phyloP scores from a whole-genome alignment of 2,113 vertebrate species.

The Tonatia bakeri region DNA sequence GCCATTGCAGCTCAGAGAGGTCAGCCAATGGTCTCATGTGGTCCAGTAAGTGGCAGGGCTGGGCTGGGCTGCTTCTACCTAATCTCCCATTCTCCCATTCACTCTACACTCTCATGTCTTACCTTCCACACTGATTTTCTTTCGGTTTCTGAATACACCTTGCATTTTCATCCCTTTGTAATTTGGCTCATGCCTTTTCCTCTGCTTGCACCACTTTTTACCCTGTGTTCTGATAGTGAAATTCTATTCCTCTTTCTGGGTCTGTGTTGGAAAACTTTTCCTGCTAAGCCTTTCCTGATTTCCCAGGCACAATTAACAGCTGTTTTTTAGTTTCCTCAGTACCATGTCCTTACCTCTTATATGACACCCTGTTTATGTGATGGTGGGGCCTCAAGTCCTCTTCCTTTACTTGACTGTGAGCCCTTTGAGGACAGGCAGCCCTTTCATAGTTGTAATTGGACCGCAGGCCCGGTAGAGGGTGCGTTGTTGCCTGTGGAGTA shows the following conservation, averaged over 20 bases:
- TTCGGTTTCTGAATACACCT: neutral
- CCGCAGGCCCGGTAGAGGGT: neutral
- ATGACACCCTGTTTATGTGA: neutral
- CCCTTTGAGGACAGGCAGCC: neutral
- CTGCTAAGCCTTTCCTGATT: slow-evolving; percentile 25
- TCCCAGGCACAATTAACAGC: neutral
- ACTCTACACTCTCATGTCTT: neutral
- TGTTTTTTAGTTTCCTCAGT: neutral
- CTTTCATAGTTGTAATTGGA: neutral
- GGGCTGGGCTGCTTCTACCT: neutral
- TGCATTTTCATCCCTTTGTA: slow-evolving; percentile 19
- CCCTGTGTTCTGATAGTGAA: neutral
- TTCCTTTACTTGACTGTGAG: slow-evolving; percentile 37
- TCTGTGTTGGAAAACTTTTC: neutral
- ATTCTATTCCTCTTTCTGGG: neutral
- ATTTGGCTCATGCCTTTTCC: slow-evolving; percentile 8
- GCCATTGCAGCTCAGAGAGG: neutral
- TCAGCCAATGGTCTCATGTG: neutral
- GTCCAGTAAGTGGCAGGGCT: neutral
- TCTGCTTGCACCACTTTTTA: neutral
- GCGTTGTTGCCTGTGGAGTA: neutral
- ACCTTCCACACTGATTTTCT: neutral
- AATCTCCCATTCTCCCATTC: neutral
- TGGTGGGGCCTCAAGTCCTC: neutral
- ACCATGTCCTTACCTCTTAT: neutral